Evolutionary conservation across 2,888 invertebrate species (phyloP), one percentile per base, ranked within the genome.

Genomic region (Stenotaenia linearis): DNA sequence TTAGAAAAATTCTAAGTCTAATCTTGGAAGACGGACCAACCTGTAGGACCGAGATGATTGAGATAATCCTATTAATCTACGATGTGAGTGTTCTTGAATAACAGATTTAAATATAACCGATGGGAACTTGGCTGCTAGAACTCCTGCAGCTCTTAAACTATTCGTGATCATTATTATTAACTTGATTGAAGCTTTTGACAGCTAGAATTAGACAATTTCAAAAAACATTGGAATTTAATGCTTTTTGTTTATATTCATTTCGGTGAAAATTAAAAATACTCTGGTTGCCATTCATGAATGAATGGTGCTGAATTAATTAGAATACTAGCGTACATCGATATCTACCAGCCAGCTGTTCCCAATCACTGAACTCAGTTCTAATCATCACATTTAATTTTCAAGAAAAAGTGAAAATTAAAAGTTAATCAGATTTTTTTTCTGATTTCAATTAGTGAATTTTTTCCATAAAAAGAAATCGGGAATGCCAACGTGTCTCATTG

Each of bases 101-200:
- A 28, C 28, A 28, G 69, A 69, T 25, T 69, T 69, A 28, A 69
- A 28, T 69, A 69, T 69, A 28, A 25, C 12, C 10, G 69, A 69
- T 69, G 69, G 69, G 25, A 69, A 69, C 69, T 69, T 69, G 23
- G 69, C 69, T 69, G 69, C 69, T 69, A 69, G 69, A 69, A 5
- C 28, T 69, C 69, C 69, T 6, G 28, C 28, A 28, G 69, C 15
- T 15, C 69, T 69, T n/a, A 69, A 25, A 28, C 25, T 12, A 7
- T 69, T 69, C 28, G 25, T 69, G 23, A 69, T 25, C 69, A 69
- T 69, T 69, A 28, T 69, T 69, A 7, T 25, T 28, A 69, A 23
- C 25, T 69, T 25, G 23, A 69, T 69, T 69, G 28, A n/a, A 69
- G 28, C 69, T 25, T 23, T 69, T 69, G 28, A 15, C 25, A 10